Conservation (phyloP, 1,140 invertebrate species). For the Aleiodes sp. region DNA sequence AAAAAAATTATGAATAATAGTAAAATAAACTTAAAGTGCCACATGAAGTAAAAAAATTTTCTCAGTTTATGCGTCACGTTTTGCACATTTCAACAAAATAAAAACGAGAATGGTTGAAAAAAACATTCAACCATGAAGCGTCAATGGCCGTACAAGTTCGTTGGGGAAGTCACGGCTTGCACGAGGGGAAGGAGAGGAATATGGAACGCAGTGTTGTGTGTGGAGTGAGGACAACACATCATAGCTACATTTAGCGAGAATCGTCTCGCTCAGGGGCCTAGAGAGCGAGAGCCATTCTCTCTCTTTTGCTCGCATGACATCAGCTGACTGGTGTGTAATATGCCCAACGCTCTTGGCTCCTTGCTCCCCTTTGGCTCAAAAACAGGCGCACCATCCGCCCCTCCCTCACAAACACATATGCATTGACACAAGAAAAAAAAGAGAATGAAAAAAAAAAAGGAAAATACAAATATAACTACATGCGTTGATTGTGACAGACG, state of each 20-base stretch:
- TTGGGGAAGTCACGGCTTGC: too few species aligned
- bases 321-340: slow-evolving; percentile 51
- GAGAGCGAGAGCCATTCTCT: slow-evolving; percentile 33
- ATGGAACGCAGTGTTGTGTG: too few species aligned
- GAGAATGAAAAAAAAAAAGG: neutral
- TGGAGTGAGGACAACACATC: slow-evolving; percentile 36
- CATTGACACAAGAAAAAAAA: neutral
- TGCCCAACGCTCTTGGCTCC: slow-evolving; percentile 37
- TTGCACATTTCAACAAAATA: too few species aligned
- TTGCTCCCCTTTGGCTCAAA: slow-evolving; percentile 14
- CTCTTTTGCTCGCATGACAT: slow-evolving; percentile 46
- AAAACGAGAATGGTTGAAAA: too few species aligned
- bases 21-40: too few species aligned
- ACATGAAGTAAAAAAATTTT: too few species aligned
- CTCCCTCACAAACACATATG: neutral
- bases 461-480: slow-evolving; percentile 12
- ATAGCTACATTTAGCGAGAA: slow-evolving; percentile 52
- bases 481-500: slow-evolving; percentile 27
- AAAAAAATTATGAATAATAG: too few species aligned
- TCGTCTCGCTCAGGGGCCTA: neutral
- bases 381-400: slow-evolving; percentile 12
- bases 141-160: too few species aligned
- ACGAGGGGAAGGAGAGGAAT: too few species aligned
- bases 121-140: too few species aligned
- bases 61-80: too few species aligned